A percentile compares a stretch with the other conserved stretches of the same genome.
Evolutionary conservation across 1,140 invertebrate species (phyloP).

Genomic region (Drosophila melanica): DNA sequence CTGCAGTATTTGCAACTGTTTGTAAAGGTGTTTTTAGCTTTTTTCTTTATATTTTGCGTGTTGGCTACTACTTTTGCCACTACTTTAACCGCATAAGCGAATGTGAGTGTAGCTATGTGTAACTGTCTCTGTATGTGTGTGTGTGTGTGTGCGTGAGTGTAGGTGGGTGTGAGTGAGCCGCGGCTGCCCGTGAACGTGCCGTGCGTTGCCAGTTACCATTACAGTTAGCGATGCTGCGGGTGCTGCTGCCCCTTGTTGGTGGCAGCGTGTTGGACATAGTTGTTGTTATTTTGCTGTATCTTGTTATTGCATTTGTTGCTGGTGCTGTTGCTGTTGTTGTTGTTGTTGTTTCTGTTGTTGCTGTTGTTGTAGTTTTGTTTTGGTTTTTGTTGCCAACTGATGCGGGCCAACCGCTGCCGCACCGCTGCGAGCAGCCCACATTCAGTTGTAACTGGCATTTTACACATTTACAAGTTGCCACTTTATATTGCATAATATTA

Average conservation of each 20-base stretch:
- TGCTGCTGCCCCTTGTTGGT: constrained; percentile 1
- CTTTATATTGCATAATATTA: constrained; percentile 70
- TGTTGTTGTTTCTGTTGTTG: constrained; percentile 45
- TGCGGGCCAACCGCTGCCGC: not conserved
- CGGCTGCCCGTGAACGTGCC: constrained; percentile 48
- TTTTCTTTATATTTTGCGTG: constrained; percentile 33
- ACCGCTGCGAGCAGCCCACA: constrained; percentile 5
- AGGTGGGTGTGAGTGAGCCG: constrained; percentile 5
- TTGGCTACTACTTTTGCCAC: constrained; percentile 74
- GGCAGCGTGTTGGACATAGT: constrained; percentile 21
- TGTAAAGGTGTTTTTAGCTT: constrained; percentile 9
- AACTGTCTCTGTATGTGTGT: constrained; percentile 5
- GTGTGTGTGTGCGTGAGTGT: constrained; percentile 9
- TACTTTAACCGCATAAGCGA: constrained; percentile 72
- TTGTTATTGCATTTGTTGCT: constrained; percentile 37
- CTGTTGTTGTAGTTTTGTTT: constrained; percentile 40
- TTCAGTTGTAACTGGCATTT: constrained; percentile 60
- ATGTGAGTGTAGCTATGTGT: constrained; percentile 21
- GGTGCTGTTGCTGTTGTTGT: not conserved
- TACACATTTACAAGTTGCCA: constrained; percentile 67
- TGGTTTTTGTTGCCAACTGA: constrained; percentile 43
- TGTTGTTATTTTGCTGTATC: constrained; percentile 16
- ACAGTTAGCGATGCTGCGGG: constrained; percentile 32
- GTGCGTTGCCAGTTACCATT: constrained; percentile 43
- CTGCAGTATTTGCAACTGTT: constrained; percentile 3